Base-by-base conservation (phyloP, 2,797 vertebrate genomes). In the Diplodus puntazzo region DNA sequence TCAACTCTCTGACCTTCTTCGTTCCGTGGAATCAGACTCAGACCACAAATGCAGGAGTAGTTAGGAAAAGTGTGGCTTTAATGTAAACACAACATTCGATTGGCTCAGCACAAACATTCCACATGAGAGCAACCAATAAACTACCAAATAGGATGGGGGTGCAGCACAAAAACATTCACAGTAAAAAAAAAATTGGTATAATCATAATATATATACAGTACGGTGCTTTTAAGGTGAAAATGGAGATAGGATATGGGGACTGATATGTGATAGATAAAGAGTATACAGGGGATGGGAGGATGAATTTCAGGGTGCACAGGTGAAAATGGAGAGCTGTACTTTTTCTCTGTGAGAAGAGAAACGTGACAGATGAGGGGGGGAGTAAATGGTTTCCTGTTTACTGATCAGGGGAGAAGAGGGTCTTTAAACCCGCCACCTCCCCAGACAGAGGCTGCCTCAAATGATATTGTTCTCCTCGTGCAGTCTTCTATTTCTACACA, bases 51-150 rank as follows among this genome's bases (percentile, higher is more conserved):
- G 45, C 88, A 73, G 85, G 82, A 84, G n/a, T 95, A 89, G 92
- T 94, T 94, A 95, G 94, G 94, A 95, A 95, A 95, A 95, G 92
- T 93, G 94, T 95, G 93, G 93, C 93, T 95, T 95, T 95, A 95
- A 95, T 95, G 94, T 95, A 94, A 95, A 95, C 94, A 95, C 94
- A 94, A 94, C 94, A 94, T 95, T 95, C 93, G 93, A 94, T 95
- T 94, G 93, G 93, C 94, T 95, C 94, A 95, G 93, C 94, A 95
- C 94, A 94, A 95, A 95, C 94, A 95, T 95, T 95, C 94, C 94
- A 95, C 94, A 94, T 95, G 93, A 95, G 92, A 94, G 94, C 94
- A 95, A 95, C 93, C 93, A 93, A 94, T 93, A 94, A 95, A 92
- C 94, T 95, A 95, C 92, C 75, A 87, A 92, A 86, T 79, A 93